Conservation (phyloP, 2,113 vertebrate genomes). For the Verasper variegatus region DNA sequence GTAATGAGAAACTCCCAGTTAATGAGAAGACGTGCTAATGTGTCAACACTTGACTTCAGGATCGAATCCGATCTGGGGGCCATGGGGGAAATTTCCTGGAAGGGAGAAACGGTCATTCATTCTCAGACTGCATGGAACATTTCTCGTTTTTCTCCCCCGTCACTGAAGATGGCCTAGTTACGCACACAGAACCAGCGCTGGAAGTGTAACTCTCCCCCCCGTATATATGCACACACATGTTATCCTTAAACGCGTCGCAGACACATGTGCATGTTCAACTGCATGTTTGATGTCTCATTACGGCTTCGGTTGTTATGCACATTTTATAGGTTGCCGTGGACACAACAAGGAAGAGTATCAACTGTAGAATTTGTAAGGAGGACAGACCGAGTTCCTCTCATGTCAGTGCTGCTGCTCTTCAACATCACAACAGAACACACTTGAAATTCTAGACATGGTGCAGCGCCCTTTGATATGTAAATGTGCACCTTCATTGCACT, state of each 20-base stretch:
- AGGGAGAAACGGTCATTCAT: constrained; percentile 40
- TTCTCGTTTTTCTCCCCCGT: neutral
- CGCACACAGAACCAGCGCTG: constrained; percentile 1
- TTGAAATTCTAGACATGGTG: constrained; percentile 80
- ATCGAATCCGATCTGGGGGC: constrained; percentile 70
- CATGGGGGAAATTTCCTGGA: constrained; percentile 68
- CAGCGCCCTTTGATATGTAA: constrained; percentile 83
- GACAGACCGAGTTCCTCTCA: constrained; percentile 73
- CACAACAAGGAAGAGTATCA: constrained; percentile 67
- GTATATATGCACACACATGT: constrained; percentile 8
- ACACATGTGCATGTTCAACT: constrained; percentile 37
- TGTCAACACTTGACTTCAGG: constrained; percentile 71
- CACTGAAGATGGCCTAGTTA: constrained; percentile 68
- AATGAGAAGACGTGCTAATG: constrained; percentile 77
- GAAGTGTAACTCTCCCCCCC: too few relatives aligned
- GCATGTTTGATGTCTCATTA: constrained; percentile 55
- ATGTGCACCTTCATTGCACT: constrained; percentile 84
- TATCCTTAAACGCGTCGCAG: constrained; percentile 19
- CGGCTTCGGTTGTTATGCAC: constrained; percentile 14
- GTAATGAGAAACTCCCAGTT: constrained; percentile 70
- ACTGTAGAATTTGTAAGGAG: constrained; percentile 64
- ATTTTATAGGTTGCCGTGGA: constrained; percentile 35
- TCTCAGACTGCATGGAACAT: constrained; percentile 30
- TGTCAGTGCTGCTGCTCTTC: constrained; percentile 76
- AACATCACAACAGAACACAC: constrained; percentile 80